Evolutionary conservation across 2,113 vertebrate species (phyloP), one percentile per base, ranked within the genome.

Genomic region (Hylia prasina): DNA sequence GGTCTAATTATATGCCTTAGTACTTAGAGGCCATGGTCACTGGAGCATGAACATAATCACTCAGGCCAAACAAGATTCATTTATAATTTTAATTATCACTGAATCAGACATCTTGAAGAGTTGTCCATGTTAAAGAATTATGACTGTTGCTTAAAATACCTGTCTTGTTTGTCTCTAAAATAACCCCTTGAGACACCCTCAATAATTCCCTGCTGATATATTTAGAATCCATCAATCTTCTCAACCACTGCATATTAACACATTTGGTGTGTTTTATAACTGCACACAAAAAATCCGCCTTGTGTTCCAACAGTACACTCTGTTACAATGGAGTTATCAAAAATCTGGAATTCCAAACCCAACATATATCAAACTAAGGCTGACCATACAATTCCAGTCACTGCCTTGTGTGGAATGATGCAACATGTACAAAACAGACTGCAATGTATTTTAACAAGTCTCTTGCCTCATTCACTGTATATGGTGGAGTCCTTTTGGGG

Each of bases 31-130:
- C 94, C 96, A 92, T 77, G 95, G 79, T 60, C 91, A 96, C 77
- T 96, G 90, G 78, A 97, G 96, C 97, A 94, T 96, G 94, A 97
- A 97, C 83, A 71, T 96, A 97, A 98, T 98, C 97, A 96, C 73
- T 98, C 97, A 97, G 95, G 94, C 97, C 97, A 97, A 98, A 98
- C 97, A 98, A 98, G 97, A 95, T 88, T 91, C 96, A 98, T 98
- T 98, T 98, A 96, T 97, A 97, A 97, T 98, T 98, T 97, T 97
- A 98, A 98, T 98, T 97, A 98, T 97, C 97, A 96, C 95, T 93
- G 94, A 98, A 98, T 98, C 94, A 97, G 97, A 94, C 96, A 95
- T 96, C 97, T 96, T 95, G 86, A 97, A 97, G 97, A 98, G 56
- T 68, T 90, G 57, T 90, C 72, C 72, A 69, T 79, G 82, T 93